These are phyloP conservation scores for Pomatostomus ruficeps DNA, from an alignment of 2,113 vertebrate species.

Conservation along the genomic window DNA sequence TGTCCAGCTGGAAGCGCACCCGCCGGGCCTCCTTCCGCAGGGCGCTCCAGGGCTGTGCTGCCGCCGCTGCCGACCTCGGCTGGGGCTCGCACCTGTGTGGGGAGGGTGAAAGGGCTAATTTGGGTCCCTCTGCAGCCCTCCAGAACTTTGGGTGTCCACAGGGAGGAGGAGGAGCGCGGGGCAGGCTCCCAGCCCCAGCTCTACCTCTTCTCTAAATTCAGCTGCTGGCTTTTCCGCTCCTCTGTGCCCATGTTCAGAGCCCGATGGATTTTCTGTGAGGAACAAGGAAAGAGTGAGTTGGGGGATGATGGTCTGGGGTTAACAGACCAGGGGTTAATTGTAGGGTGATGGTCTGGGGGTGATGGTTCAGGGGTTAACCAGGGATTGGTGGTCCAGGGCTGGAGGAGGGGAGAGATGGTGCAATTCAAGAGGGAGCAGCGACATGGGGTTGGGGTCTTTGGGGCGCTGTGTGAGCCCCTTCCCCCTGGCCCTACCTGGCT, in stretches of 20 bases:
- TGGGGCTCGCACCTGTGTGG: conserved; percentile 44
- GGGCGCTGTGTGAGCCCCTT: neutral
- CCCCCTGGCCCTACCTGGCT: conserved; percentile 76
- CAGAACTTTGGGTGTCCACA: accelerated
- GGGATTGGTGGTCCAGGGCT: accelerated
- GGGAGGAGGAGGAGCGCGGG: neutral
- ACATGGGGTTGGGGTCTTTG: neutral
- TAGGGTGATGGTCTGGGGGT: neutral
- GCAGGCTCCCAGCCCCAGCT: neutral
- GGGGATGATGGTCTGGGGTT: neutral
- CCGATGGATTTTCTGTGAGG: conserved; percentile 86
- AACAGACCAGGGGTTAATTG: neutral
- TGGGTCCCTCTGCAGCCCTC: neutral
- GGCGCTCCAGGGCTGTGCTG: conserved; percentile 28
- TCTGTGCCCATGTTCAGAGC: conserved; percentile 83
- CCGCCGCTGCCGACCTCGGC: neutral
- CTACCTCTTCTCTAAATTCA: conserved; percentile 74
- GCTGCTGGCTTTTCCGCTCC: conserved; percentile 56
- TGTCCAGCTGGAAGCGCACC: conserved; percentile 46
- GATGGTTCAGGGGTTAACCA: neutral
- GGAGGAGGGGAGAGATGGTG: neutral
- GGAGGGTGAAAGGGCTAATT: neutral
- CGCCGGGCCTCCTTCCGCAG: neutral
- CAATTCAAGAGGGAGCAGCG: neutral
- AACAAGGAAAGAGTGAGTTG: neutral